A percentile compares a stretch with the other conserved stretches of the same genome.
Conservation (phyloP, 2,888 invertebrate species). For the Zygogramma bicolorata region DNA sequence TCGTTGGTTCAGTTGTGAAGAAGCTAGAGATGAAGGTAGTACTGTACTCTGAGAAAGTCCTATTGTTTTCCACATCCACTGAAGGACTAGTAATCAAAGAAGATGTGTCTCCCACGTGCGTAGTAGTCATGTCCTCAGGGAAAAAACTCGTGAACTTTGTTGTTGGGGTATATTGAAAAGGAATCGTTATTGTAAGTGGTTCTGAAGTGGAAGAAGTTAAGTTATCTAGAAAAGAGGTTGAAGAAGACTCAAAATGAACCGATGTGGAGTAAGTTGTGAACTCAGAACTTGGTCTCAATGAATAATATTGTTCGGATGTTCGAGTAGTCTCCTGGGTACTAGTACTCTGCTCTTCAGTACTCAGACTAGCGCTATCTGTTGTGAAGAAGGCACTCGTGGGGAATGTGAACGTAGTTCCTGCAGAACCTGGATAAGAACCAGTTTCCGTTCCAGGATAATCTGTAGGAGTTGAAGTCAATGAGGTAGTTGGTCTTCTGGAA, state of each 20-base stretch:
- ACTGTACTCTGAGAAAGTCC: conserved; percentile 42
- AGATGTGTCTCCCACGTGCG: conserved; percentile 17
- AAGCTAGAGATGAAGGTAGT: conserved; percentile 49
- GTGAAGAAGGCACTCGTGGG: too few species aligned
- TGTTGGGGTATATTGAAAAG: conserved; percentile 16
- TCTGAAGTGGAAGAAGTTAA: conserved; percentile 8
- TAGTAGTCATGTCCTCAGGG: conserved; percentile 41
- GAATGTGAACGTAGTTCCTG: neutral
- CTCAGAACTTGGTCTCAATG: conserved; percentile 2
- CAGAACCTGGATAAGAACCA: neutral
- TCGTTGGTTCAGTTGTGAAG: conserved; percentile 54
- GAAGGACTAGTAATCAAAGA: conserved; percentile 26
- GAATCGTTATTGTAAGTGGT: conserved; percentile 11
- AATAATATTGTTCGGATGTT: conserved; percentile 39
- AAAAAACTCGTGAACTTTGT: conserved; percentile 35
- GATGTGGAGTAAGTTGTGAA: neutral
- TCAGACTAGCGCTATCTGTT: conserved; percentile 9
- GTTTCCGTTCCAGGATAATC: neutral
- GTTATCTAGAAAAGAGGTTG: neutral
- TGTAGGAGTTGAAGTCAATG: conserved; percentile 14
- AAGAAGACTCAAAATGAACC: neutral
- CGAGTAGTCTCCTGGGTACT: conserved; percentile 55
- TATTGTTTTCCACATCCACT: conserved; percentile 36
- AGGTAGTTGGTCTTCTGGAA: conserved; percentile 8
- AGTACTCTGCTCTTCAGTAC: conserved; percentile 16